These are phyloP conservation scores for Chalcis sispes DNA, from an alignment of 2,888 invertebrate species.

Conservation along the genomic window DNA sequence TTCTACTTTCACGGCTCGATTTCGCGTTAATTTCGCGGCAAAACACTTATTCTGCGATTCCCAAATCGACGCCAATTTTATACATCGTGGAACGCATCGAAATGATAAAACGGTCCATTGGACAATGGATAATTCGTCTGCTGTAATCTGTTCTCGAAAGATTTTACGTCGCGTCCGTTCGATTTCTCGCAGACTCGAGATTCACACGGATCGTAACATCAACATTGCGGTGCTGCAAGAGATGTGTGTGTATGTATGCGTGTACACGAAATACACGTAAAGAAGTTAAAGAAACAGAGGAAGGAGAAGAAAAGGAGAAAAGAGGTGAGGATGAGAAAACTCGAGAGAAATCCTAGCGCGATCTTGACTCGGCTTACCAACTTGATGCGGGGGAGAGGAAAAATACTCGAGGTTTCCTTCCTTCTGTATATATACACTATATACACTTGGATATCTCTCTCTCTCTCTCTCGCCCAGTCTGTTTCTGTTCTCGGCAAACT, in stretches of 20 bases:
- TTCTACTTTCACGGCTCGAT: no score
- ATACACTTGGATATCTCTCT: slow-evolving; percentile 3
- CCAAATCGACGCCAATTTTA: neutral
- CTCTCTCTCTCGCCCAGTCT: slow-evolving; percentile 13
- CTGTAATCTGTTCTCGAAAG: slow-evolving; percentile 59
- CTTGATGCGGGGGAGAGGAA: slow-evolving; percentile 68
- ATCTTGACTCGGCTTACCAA: slow-evolving; percentile 73
- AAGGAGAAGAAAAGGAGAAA: slow-evolving; percentile 34
- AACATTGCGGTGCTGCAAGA: neutral
- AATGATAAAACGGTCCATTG: slow-evolving; percentile 31
- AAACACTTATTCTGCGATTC: neutral
- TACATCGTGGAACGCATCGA: neutral
- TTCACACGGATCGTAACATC: slow-evolving; percentile 17
- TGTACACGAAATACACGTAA: neutral
- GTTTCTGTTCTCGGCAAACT: slow-evolving; percentile 14
- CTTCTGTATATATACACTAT: slow-evolving; percentile 41
- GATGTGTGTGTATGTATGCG: neutral
- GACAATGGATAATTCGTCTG: slow-evolving; percentile 54
- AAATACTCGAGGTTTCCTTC: slow-evolving; percentile 68
- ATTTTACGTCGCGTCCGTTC: slow-evolving; percentile 34
- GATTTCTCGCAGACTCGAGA: no score
- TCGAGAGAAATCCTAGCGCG: slow-evolving; percentile 68
- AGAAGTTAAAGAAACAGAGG: neutral
- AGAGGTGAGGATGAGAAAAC: slow-evolving; percentile 52
- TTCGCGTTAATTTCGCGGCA: no score